These are phyloP conservation scores for Hozukius guyotensis DNA, from an alignment of 2,797 vertebrate species.

Conservation along the genomic window DNA sequence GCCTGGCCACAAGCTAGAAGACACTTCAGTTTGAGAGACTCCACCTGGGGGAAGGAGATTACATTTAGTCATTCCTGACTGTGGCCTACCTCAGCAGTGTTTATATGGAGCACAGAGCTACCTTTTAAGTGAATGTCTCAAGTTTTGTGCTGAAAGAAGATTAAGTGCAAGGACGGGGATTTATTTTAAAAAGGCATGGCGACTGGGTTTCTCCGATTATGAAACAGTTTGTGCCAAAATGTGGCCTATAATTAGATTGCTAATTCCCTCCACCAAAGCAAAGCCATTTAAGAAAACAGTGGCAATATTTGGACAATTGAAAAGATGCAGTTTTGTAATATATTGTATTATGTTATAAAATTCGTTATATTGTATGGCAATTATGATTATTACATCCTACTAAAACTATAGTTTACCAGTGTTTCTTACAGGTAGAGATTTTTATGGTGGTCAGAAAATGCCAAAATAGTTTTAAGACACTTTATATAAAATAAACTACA, in stretches of 20 bases:
- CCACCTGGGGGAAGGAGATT: constrained; percentile 47
- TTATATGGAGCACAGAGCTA: constrained; percentile 6
- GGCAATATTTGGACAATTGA: background rate
- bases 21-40: constrained; percentile 18
- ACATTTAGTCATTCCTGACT: constrained; percentile 42
- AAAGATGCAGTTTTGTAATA: background rate
- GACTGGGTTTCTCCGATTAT: background rate
- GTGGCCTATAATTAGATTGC: background rate
- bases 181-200: constrained; percentile 14
- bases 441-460: background rate
- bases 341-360: background rate
- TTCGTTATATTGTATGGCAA: background rate
- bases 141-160: constrained; percentile 25
- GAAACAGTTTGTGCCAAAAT: background rate
- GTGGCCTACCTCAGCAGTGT: constrained; percentile 30
- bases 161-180: constrained; percentile 32
- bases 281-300: background rate
- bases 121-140: constrained; percentile 33
- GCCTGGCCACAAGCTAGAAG: background rate
- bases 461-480: too few relatives aligned
- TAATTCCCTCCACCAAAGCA: background rate
- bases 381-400: background rate
- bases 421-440: background rate
- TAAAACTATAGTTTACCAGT: background rate
- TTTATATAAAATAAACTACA: background rate